These are phyloP conservation scores for Habroteleia sp. DNA, from an alignment of 2,888 invertebrate species.

Conservation along the genomic window DNA sequence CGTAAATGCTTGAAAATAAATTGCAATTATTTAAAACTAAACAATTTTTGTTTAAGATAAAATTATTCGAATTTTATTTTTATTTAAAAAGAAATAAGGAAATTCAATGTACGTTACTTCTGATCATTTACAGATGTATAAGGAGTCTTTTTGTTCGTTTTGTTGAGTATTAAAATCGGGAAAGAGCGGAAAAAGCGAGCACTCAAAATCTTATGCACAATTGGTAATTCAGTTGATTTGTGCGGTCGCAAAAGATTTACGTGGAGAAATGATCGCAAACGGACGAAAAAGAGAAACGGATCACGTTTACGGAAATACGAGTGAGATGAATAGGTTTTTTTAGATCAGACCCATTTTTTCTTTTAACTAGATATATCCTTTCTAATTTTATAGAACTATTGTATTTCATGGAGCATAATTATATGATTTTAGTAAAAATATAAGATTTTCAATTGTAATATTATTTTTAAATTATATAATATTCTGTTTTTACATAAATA, in stretches of 20 bases:
- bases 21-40: too few relatives aligned
- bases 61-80: too few relatives aligned
- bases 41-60: too few relatives aligned
- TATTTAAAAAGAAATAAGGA: not conserved
- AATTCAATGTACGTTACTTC: conserved; percentile 8
- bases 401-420: too few relatives aligned
- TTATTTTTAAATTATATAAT: too few relatives aligned
- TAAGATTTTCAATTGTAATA: too few relatives aligned
- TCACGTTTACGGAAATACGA: conserved; percentile 21
- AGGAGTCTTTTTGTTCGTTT: conserved; percentile 7
- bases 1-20: too few relatives aligned
- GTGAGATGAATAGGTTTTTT: conserved; percentile 49
- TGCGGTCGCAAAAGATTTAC: conserved; percentile 38
- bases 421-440: too few relatives aligned
- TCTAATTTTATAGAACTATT: too few relatives aligned
- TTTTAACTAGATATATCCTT: too few relatives aligned
- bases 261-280: conserved; percentile 28
- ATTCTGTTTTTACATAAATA: too few relatives aligned
- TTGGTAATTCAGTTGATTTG: conserved; percentile 51
- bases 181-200: conserved; percentile 10
- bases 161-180: conserved; percentile 5
- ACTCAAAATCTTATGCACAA: conserved; percentile 35
- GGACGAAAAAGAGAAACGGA: conserved; percentile 31
- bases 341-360: conserved; percentile 34
- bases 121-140: conserved; percentile 20